Percentiles rank a stretch among this genome's conserved stretches.
Evolutionary conservation across 2,888 invertebrate species (phyloP).

Genomic region (Trichogramma evanescens): DNA sequence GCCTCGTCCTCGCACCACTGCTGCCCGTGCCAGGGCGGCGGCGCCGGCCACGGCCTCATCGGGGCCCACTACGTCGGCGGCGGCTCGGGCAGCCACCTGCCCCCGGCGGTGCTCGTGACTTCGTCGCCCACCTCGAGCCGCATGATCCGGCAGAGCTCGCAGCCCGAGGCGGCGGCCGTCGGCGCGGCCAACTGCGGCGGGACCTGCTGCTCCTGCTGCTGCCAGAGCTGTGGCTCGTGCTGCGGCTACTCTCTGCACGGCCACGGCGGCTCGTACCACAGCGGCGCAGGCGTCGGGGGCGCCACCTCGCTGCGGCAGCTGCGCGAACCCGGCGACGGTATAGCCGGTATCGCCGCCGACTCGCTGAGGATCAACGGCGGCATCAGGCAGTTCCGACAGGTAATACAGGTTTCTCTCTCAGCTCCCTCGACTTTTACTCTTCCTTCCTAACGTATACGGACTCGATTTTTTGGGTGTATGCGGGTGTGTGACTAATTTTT

Average conservation of each 20-base stretch:
- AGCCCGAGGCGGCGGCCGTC: conserved; percentile 64
- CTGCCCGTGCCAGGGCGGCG: conserved; percentile 60
- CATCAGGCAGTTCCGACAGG: conserved; percentile 93
- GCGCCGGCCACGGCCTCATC: neutral
- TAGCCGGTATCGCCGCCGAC: conserved; percentile 93
- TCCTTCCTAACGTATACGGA: neutral
- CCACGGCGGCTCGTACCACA: conserved; percentile 54
- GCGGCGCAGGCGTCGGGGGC: conserved; percentile 69
- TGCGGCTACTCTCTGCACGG: conserved; percentile 55
- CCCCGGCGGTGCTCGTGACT: conserved; percentile 67
- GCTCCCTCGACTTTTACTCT: conserved; percentile 9
- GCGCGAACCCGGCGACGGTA: conserved; percentile 75
- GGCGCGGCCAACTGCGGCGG: conserved; percentile 65
- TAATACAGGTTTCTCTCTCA: conserved; percentile 43
- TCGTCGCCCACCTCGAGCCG: conserved; percentile 63
- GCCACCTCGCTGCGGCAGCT: conserved; percentile 76
- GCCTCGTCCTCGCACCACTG: conserved; percentile 37
- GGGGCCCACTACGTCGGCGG: conserved; percentile 4
- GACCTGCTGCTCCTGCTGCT: conserved; percentile 47
- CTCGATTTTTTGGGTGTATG: too few relatives aligned
- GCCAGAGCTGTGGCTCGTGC: conserved; percentile 47
- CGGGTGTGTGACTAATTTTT: too few relatives aligned
- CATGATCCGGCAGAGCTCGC: conserved; percentile 83
- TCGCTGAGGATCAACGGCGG: conserved; percentile 93
- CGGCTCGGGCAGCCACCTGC: conserved; percentile 41